phyloP scores from a whole-genome alignment of 2,797 vertebrate species.

The Melanotaenia parkinsoni region DNA sequence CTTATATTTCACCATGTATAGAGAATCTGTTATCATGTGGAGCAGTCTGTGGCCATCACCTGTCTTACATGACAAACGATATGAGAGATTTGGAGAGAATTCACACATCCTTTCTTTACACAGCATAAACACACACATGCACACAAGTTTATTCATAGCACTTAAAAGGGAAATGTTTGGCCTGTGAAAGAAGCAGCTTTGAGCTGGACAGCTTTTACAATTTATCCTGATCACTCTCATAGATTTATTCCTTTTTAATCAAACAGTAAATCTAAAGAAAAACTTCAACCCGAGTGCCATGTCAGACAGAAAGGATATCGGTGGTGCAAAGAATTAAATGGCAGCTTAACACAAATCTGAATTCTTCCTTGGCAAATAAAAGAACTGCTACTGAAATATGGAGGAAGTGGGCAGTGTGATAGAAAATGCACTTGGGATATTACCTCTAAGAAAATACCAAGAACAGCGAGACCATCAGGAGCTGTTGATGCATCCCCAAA shows the following conservation, averaged over 20 bases:
- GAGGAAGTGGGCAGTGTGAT: not conserved
- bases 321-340: not conserved
- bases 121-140: not conserved
- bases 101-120: not conserved
- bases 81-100: not conserved
- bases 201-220: not conserved
- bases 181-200: not conserved
- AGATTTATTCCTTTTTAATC: not conserved
- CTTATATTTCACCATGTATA: conserved; percentile 97
- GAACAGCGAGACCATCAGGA: conserved; percentile 92
- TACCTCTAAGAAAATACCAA: conserved; percentile 95
- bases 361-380: not conserved
- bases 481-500: conserved; percentile 90
- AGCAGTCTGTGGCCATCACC: conserved; percentile 89
- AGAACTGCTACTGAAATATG: not conserved
- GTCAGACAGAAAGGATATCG: not conserved
- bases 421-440: conserved; percentile 22
- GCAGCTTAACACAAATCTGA: not conserved
- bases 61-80: conserved; percentile 76
- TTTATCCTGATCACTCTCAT: not conserved
- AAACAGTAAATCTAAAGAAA: not conserved
- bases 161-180: not conserved
- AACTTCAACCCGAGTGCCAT: not conserved
- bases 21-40: conserved; percentile 91
- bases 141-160: not conserved